Conservation (phyloP, 1,140 invertebrate species). For the Condylostylus longicornis region DNA sequence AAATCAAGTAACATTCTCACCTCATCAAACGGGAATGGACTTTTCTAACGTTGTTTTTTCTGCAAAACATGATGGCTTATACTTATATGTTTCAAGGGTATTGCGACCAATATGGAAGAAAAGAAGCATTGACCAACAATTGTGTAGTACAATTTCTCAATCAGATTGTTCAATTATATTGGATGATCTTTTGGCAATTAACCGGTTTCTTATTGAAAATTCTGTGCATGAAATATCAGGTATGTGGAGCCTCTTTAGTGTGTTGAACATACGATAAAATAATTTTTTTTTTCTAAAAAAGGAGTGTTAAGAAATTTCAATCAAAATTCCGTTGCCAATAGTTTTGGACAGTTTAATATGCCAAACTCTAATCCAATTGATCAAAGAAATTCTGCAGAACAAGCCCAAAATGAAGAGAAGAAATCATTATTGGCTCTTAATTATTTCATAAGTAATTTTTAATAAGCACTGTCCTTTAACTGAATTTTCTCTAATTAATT, state of each 20-base stretch:
- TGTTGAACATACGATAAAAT: too few species aligned
- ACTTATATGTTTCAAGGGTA: constrained; percentile 76
- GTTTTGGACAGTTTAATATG: constrained; percentile 21
- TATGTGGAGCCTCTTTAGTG: too few species aligned
- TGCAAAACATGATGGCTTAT: constrained; percentile 84
- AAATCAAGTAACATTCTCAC: constrained; percentile 3
- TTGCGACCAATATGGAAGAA: constrained; percentile 67
- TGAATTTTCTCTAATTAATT: not conserved
- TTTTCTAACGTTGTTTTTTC: constrained; percentile 20
- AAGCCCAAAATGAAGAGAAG: constrained; percentile 41
- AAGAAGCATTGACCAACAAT: constrained; percentile 40
- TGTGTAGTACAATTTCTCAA: constrained; percentile 34
- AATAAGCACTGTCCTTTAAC: not conserved
- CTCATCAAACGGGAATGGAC: constrained; percentile 16
- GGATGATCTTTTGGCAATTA: constrained; percentile 34
- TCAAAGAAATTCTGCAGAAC: constrained; percentile 31
- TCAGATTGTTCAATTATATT: constrained; percentile 35
- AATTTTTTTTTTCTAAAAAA: too few species aligned
- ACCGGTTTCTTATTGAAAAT: constrained; percentile 33
- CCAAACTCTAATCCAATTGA: constrained; percentile 14
- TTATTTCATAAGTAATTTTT: constrained; percentile 47
- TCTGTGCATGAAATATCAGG: constrained; percentile 25
- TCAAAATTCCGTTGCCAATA: constrained; percentile 24
- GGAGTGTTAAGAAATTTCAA: too few species aligned
- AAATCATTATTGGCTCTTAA: constrained; percentile 64